Evolutionary conservation across 2,888 invertebrate genomes (phyloP).

Genomic region (Drosophila longiperda): DNA sequence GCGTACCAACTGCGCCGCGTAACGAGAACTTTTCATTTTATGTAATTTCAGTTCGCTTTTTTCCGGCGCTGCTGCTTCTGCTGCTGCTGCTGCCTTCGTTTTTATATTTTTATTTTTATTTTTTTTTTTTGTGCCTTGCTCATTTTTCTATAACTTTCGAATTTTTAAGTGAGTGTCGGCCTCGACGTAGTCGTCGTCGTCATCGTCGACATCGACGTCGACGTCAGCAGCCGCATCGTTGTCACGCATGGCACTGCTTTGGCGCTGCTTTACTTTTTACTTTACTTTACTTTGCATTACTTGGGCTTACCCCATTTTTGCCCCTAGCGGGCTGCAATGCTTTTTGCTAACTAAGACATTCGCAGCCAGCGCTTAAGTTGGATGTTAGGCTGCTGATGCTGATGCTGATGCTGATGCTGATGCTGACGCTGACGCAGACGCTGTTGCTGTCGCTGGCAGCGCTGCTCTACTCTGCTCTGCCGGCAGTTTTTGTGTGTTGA

Average conservation of each 20-base stretch:
- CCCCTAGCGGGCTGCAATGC: constrained; percentile 56
- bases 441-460: constrained; percentile 20
- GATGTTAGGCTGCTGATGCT: too few relatives aligned
- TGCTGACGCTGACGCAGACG: constrained; percentile 4
- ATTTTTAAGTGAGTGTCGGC: constrained; percentile 76
- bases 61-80: constrained; percentile 47
- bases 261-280: constrained; percentile 16
- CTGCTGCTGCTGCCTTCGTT: constrained; percentile 39
- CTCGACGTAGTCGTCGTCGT: constrained; percentile 21
- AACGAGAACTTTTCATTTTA: constrained; percentile 80
- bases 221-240: constrained; percentile 5
- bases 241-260: constrained; percentile 17
- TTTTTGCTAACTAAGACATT: constrained; percentile 65
- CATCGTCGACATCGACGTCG: not conserved
- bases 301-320: constrained; percentile 61
- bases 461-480: constrained; percentile 30
- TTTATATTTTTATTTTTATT: constrained; percentile 5
- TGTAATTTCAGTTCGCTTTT: constrained; percentile 74
- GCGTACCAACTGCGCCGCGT: constrained; percentile 73
- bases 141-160: constrained; percentile 80
- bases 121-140: constrained; percentile 68
- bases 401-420: constrained; percentile 3
- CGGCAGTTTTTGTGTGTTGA: constrained; percentile 61
- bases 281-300: constrained; percentile 17
- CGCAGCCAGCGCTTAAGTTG: constrained; percentile 13